A percentile compares a stretch with the other conserved stretches of the same genome.
Evolutionary conservation across 2,797 vertebrate genomes (phyloP).

Genomic region (Xiphorhynchus erythropygius): DNA sequence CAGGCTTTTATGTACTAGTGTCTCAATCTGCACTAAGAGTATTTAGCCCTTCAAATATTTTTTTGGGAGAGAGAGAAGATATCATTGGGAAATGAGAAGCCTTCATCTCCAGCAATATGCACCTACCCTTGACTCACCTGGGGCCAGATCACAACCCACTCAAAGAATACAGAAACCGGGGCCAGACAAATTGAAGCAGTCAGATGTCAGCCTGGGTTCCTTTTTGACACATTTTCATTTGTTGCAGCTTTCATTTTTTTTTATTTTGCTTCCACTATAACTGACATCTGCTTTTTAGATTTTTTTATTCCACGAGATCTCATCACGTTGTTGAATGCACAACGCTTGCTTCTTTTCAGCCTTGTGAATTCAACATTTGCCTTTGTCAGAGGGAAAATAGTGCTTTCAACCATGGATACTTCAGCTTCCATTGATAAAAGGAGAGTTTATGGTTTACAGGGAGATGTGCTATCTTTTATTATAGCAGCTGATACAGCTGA

Average conservation of each 20-base stretch:
- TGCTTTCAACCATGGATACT: not conserved
- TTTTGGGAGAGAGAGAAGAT: not conserved
- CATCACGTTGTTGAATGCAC: not conserved
- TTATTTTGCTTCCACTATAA: not conserved
- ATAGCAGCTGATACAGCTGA: not conserved
- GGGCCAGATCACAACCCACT: not conserved
- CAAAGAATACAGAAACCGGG: not conserved
- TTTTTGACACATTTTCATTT: not conserved
- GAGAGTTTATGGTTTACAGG: not conserved
- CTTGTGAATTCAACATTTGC: not conserved
- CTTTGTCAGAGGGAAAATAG: not conserved
- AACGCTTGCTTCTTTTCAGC: constrained; percentile 2
- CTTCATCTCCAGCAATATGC: not conserved
- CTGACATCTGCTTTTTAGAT: not conserved
- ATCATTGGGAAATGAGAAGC: not conserved
- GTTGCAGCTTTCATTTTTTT: not conserved
- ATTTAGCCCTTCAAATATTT: not conserved
- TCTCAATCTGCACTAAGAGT: not conserved
- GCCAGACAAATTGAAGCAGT: not conserved
- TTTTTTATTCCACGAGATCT: not conserved
- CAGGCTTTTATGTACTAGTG: not conserved
- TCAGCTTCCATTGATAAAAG: not conserved
- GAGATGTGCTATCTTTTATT: not conserved
- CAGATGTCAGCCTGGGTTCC: not conserved
- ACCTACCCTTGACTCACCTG: accelerated